Base-by-base conservation (phyloP, 2,113 vertebrate genomes). In the Vicugna pacos region DNA sequence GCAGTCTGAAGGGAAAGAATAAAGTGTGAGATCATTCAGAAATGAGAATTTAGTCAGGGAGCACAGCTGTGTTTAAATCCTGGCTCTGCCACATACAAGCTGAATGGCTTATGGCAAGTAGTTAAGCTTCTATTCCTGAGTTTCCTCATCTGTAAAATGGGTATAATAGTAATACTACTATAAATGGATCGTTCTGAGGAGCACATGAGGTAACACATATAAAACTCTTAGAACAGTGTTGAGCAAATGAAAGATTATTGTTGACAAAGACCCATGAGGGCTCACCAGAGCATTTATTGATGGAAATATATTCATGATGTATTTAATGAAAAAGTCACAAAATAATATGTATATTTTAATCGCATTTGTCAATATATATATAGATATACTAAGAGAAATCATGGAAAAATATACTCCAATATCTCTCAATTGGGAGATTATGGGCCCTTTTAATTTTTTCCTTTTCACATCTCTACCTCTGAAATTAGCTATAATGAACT, bases 261-360 rank as follows among this genome's bases (percentile, higher is more conserved):
- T 86, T 67, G 28, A 81, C 8, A 46, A 12, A 69, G 35, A 56
- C 22, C 24, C 12, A 9, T 26, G 24, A 86, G n/a, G 10, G 35
- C 35, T 70, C 38, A 70, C 20, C 9, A 75, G 28, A 60, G 3
- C 35, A 58, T 76, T 86, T 95, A 46, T 46, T 62, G 30, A 69
- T 48, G 10, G n/a, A 88, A 76, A 87, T 26, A 35, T 15, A 82
- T 28, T 73, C 16, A 48, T 52, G 13, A 72, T 58, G 26, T 42
- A 64, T 86, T 65, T 58, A 69, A 72, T 76, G 4, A 93, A 92
- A 80, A 56, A 69, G 14, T 85, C 79, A 85, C 9, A 92, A 86
- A 80, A 92, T 24, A 79, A 46, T 62, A 28, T 80, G 35, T 54
- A 46, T 32, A 32, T 54, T 56, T 84, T 65, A 56, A 79, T 64